These are phyloP conservation scores for Teleogryllus oceanicus DNA, from an alignment of 2,888 invertebrate genomes.

Conservation along the genomic window DNA sequence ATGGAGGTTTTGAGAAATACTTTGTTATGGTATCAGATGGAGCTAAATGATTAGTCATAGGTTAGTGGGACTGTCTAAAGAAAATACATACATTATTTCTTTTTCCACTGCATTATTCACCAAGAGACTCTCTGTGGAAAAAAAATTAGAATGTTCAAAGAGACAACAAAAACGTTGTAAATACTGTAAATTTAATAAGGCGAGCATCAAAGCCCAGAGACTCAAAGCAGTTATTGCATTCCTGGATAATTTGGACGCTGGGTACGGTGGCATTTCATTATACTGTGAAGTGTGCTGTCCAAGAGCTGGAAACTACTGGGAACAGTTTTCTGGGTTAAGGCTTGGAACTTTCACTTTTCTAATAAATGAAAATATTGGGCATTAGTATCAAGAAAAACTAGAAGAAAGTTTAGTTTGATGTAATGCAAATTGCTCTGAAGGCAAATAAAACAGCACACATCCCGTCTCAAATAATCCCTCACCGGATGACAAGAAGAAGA, in stretches of 20 bases:
- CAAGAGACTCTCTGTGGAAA: no score
- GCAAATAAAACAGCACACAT: background rate
- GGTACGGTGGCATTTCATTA: slow-evolving; percentile 5
- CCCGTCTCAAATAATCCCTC: background rate
- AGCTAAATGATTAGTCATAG: no score
- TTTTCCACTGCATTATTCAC: no score
- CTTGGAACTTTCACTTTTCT: background rate
- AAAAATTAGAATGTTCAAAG: no score
- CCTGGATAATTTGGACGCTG: slow-evolving; percentile 18
- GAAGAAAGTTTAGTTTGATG: background rate
- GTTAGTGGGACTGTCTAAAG: no score
- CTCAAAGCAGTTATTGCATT: slow-evolving; percentile 22
- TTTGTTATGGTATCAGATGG: background rate
- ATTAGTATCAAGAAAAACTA: background rate
- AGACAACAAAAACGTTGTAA: background rate
- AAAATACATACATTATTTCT: no score
- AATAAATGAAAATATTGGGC: slow-evolving; percentile 18
- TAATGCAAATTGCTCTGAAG: background rate
- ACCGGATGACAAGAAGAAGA: background rate
- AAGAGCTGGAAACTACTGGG: background rate
- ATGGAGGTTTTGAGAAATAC: background rate
- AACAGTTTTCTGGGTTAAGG: background rate
- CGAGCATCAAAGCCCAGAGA: slow-evolving; percentile 22
- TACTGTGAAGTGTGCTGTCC: background rate
- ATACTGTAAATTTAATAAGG: slow-evolving; percentile 27